These are phyloP conservation scores for Halcyon malimbica DNA, from an alignment of 2,113 vertebrate genomes.

Conservation along the genomic window DNA sequence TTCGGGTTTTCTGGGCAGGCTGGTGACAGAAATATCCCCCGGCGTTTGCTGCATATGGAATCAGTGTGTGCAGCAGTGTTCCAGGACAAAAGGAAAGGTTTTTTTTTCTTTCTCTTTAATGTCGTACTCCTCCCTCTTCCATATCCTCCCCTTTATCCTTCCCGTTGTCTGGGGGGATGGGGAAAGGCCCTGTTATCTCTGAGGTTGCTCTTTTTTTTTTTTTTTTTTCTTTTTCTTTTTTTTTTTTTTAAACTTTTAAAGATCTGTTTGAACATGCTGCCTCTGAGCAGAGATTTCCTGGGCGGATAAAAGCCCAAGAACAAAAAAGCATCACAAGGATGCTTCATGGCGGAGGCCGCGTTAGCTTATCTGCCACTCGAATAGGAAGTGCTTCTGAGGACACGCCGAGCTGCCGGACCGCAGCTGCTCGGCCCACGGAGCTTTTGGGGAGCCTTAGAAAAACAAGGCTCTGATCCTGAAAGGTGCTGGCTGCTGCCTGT, in stretches of 20 bases:
- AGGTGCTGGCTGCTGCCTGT: not conserved
- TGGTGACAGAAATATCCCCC: constrained; percentile 19
- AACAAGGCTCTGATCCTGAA: not conserved
- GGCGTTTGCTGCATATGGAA: constrained; percentile 41
- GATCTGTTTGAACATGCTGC: constrained; percentile 51
- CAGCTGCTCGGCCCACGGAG: constrained; percentile 23
- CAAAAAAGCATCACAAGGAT: constrained; percentile 62
- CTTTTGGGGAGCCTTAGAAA: not conserved
- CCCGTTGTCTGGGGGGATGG: not conserved
- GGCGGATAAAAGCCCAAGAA: constrained; percentile 62
- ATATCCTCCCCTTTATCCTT: constrained; percentile 21
- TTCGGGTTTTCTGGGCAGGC: not conserved
- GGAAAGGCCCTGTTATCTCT: constrained; percentile 33
- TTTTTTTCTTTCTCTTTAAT: constrained; percentile 31
- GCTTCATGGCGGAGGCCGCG: constrained; percentile 43
- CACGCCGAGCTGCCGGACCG: constrained; percentile 4
- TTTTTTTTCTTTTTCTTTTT: not conserved
- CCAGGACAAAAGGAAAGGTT: constrained; percentile 31
- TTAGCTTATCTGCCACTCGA: constrained; percentile 50
- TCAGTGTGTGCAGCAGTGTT: constrained; percentile 11
- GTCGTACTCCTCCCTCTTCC: constrained; percentile 18
- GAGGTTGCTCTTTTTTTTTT: not conserved
- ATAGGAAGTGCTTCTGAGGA: constrained; percentile 63
- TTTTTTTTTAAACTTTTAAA: not conserved
- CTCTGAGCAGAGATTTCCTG: constrained; percentile 67